Conservation (phyloP, 2,113 vertebrate genomes). For the Atrichornis clamosus region DNA sequence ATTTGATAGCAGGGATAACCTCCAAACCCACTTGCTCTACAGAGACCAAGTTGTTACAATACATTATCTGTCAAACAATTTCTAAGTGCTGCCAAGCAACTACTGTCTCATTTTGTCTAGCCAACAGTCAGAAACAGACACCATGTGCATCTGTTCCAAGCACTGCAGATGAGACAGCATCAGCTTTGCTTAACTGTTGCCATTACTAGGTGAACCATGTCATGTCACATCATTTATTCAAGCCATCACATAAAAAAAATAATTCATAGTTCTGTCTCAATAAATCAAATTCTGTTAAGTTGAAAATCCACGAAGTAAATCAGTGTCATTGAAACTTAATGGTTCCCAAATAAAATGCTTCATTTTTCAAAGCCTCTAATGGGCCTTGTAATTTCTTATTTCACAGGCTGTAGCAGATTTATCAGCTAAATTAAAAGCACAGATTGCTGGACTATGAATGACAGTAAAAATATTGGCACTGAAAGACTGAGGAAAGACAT, state of each 20-base stretch:
- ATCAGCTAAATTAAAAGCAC: slow-evolving; percentile 3
- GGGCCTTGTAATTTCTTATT: not conserved
- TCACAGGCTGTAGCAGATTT: not conserved
- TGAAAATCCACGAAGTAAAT: not conserved
- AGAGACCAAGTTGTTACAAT: not conserved
- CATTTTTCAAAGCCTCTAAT: not conserved
- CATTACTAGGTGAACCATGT: not conserved
- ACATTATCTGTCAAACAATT: not conserved
- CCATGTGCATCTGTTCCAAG: not conserved
- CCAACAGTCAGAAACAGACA: not conserved
- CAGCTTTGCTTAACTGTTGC: not conserved
- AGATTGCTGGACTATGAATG: not conserved
- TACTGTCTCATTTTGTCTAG: not conserved
- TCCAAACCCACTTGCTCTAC: not conserved
- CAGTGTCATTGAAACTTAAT: not conserved
- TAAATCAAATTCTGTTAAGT: not conserved
- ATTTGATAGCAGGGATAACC: slow-evolving; percentile 15
- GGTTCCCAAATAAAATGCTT: not conserved
- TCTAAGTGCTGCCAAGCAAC: not conserved
- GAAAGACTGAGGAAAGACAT: not conserved
- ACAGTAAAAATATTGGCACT: not conserved
- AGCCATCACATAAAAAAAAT: not conserved
- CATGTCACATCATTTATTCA: not conserved
- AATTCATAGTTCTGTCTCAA: not conserved
- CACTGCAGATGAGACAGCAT: not conserved